phyloP scores from a whole-genome alignment of 1,140 invertebrate genomes.

The Schmidtea mediterranea region DNA sequence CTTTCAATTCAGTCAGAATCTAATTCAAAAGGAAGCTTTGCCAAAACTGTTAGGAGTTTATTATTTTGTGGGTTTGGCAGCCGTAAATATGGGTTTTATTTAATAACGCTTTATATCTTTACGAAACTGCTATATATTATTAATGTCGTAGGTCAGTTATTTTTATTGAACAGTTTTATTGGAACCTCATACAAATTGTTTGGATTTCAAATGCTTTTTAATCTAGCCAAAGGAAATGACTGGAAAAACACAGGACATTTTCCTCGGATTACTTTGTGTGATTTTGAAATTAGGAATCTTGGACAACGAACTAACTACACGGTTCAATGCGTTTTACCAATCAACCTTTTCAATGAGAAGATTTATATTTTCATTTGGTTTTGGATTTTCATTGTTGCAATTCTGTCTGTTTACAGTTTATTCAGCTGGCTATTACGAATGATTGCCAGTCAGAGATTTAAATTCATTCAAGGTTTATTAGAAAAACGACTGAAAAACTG shows the following conservation, averaged over 20 bases:
- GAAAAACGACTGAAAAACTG: not conserved
- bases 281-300: constrained; percentile 17
- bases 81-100: not conserved
- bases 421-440: not conserved
- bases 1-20: no score
- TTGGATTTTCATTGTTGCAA: constrained; percentile 6
- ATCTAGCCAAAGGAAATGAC: not conserved
- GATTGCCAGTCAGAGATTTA: not conserved
- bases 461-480: not conserved
- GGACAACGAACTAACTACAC: constrained; percentile 7
- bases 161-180: constrained; percentile 30
- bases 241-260: constrained; percentile 11
- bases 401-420: not conserved
- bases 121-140: constrained; percentile 28
- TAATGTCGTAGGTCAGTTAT: constrained; percentile 31
- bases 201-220: not conserved
- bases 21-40: not conserved
- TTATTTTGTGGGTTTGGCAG: not conserved
- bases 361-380: constrained; percentile 6
- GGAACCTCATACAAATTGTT: constrained; percentile 23
- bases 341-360: constrained; percentile 10
- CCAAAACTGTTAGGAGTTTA: not conserved
- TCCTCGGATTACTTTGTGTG: constrained; percentile 20
- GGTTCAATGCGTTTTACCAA: constrained; percentile 9
- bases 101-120: not conserved